phyloP scores from a whole-genome alignment of 2,113 vertebrate species.

The Oreamnos americanus region DNA sequence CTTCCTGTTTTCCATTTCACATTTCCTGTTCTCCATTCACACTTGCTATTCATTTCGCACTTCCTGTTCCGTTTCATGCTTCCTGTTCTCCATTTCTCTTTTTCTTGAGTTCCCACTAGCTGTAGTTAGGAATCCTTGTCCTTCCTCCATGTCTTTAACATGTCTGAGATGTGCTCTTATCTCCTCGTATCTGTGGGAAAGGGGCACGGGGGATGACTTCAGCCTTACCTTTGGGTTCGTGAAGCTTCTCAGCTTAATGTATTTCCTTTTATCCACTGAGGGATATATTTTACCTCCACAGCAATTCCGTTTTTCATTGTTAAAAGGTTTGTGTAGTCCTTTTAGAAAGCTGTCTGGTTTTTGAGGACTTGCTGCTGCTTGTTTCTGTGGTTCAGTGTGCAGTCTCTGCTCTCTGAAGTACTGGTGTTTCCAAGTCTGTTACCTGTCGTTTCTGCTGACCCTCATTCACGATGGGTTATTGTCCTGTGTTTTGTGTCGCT shows the following conservation, averaged over 20 bases:
- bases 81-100: background rate
- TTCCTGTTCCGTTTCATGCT: background rate
- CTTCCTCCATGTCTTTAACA: background rate
- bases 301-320: background rate
- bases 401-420: background rate
- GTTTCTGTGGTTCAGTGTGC: background rate
- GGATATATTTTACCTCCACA: background rate
- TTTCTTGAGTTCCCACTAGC: background rate
- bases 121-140: background rate
- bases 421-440: background rate
- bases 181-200: background rate
- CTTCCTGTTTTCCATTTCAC: background rate
- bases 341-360: background rate
- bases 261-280: background rate
- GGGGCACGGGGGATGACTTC: background rate
- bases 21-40: background rate
- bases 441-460: background rate
- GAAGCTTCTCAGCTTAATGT: background rate
- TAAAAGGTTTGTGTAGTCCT: background rate
- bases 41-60: fast-evolving
- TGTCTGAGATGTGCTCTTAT: background rate
- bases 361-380: background rate
- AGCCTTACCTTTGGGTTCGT: background rate
- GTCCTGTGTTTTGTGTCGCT: background rate
- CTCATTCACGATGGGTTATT: background rate